phyloP scores from a whole-genome alignment of 2,797 vertebrate species.

The Bryconaethiops microstoma region DNA sequence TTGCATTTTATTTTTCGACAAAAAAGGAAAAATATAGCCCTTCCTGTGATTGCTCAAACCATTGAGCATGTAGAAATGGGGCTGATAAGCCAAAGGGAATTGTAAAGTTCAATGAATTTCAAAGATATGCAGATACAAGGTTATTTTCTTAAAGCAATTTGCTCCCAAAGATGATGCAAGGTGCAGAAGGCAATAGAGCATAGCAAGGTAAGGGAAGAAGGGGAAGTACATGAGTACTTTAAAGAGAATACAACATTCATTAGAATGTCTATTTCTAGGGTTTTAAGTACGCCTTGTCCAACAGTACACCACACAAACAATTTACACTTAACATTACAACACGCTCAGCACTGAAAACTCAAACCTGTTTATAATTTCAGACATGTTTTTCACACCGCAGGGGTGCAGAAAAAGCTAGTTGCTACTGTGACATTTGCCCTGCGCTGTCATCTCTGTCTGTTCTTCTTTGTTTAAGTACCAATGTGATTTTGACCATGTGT shows the following conservation, averaged over 20 bases:
- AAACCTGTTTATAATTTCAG: not conserved
- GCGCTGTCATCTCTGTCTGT: no score
- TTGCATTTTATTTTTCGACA: not conserved
- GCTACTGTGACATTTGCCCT: no score
- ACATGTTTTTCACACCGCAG: not conserved
- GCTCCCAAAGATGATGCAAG: constrained; percentile 35
- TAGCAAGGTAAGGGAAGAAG: not conserved
- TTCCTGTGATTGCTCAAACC: not conserved
- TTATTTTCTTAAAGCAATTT: constrained; percentile 43
- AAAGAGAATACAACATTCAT: not conserved
- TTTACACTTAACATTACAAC: constrained; percentile 2
- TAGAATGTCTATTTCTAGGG: not conserved
- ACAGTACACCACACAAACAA: not conserved
- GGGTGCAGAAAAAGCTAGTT: not conserved
- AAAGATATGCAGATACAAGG: constrained; percentile 50
- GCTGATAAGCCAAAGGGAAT: constrained; percentile 26
- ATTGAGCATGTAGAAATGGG: constrained; percentile 21
- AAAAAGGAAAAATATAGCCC: not conserved
- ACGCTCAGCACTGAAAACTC: not conserved
- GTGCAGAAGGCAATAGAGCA: constrained; percentile 30
- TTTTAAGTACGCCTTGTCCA: not conserved
- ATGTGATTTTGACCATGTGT: no score
- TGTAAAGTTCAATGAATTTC: constrained; percentile 44
- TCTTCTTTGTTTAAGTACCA: no score
- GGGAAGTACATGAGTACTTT: not conserved